Percentiles rank a stretch among this genome's conserved stretches.
Evolutionary conservation across 2,113 vertebrate species (phyloP).

Genomic region (Seriola quinqueradiata): DNA sequence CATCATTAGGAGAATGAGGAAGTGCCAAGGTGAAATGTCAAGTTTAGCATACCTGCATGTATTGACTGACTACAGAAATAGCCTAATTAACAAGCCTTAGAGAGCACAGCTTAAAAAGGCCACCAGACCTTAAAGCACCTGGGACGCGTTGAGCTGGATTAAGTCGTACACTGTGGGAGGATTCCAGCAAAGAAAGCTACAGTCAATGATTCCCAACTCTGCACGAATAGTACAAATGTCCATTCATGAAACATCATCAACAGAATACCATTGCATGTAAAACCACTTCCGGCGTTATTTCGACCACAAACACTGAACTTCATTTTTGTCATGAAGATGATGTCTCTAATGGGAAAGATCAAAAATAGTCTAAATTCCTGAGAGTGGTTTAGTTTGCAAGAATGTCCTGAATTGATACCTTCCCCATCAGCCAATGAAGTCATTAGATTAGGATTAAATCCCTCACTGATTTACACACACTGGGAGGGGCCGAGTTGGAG

Average conservation of each 20-base stretch:
- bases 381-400: slow-evolving; percentile 50
- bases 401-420: slow-evolving; percentile 59
- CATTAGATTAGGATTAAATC: slow-evolving; percentile 85
- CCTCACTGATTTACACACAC: slow-evolving; percentile 73
- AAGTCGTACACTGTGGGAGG: slow-evolving; percentile 66
- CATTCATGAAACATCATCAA: slow-evolving; percentile 45
- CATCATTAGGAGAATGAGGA: slow-evolving; percentile 23
- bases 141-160: slow-evolving; percentile 82
- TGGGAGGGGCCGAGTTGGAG: slow-evolving; percentile 75
- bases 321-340: not conserved
- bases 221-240: slow-evolving; percentile 14
- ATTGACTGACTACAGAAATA: slow-evolving; percentile 80
- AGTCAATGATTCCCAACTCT: slow-evolving; percentile 43
- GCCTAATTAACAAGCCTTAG: slow-evolving; percentile 83
- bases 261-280: not conserved
- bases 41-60: slow-evolving; percentile 72
- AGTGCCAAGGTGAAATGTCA: slow-evolving; percentile 65
- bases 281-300: not conserved
- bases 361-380: slow-evolving; percentile 39
- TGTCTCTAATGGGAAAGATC: not conserved
- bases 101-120: slow-evolving; percentile 82
- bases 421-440: slow-evolving; percentile 73
- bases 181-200: slow-evolving; percentile 53
- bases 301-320: not conserved
- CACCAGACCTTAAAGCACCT: slow-evolving; percentile 77